phyloP scores from a whole-genome alignment of 2,797 vertebrate genomes.

The Prunella strophiata region DNA sequence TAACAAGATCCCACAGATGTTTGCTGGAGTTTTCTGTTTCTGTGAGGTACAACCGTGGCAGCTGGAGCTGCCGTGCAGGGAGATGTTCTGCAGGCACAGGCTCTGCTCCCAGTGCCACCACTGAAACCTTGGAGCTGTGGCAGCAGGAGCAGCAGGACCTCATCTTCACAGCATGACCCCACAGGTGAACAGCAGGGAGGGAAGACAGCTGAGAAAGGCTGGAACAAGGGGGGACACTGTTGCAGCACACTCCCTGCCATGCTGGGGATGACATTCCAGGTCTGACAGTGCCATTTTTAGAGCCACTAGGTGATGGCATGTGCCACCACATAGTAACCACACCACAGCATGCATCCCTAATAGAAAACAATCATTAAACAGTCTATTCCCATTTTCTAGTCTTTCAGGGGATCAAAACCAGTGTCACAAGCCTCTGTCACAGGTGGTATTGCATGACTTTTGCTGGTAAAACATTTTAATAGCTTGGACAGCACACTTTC shows the following conservation, averaged over 20 bases:
- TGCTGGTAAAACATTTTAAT: not conserved
- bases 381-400: not conserved
- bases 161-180: not conserved
- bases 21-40: not conserved
- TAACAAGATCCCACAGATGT: not conserved
- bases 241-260: not conserved
- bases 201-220: not conserved
- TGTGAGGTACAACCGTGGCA: not conserved
- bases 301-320: not conserved
- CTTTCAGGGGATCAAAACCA: not conserved
- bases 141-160: not conserved
- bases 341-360: not conserved
- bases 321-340: not conserved
- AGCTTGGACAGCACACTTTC: not conserved
- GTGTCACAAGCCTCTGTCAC: not conserved
- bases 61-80: not conserved
- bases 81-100: not conserved
- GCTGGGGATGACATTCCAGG: not conserved
- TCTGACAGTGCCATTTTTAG: not conserved
- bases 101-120: fast-evolving
- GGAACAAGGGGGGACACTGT: not conserved
- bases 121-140: not conserved
- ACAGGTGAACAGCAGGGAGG: not conserved
- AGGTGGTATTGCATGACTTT: not conserved
- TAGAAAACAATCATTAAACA: not conserved